Percentiles rank a stretch among this genome's conserved stretches.
phyloP scores from a whole-genome alignment of 1,140 invertebrate genomes.

The Daktulosphaira vitifoliae region DNA sequence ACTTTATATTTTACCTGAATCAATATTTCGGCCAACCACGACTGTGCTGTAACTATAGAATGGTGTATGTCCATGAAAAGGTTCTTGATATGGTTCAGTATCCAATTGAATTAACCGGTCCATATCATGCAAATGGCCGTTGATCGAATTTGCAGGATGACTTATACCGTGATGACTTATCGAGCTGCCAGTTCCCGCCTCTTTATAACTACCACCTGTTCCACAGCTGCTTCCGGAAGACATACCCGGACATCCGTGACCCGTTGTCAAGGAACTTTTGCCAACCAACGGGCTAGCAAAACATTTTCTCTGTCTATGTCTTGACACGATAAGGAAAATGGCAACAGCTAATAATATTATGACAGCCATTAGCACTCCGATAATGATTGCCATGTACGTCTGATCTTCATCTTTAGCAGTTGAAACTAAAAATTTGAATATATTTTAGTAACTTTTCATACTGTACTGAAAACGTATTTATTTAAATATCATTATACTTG shows the following conservation, averaged over 20 bases:
- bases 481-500: too few relatives aligned
- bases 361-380: conserved; percentile 67
- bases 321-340: conserved; percentile 66
- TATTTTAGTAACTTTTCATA: too few relatives aligned
- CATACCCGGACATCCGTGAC: conserved; percentile 41
- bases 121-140: conserved; percentile 44
- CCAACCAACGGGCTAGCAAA: conserved; percentile 62
- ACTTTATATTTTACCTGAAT: too few relatives aligned
- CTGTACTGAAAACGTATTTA: too few relatives aligned
- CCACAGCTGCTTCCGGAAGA: conserved; percentile 47
- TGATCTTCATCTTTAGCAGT: conserved; percentile 62
- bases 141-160: conserved; percentile 41
- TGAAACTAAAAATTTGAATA: conserved; percentile 47
- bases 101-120: conserved; percentile 54
- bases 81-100: conserved; percentile 61
- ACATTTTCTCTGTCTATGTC: conserved; percentile 67
- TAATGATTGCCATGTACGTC: conserved; percentile 69
- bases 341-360: conserved; percentile 63
- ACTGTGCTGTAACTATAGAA: conserved; percentile 71
- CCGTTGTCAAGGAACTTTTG: conserved; percentile 43
- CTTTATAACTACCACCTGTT: conserved; percentile 44
- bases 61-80: conserved; percentile 64
- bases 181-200: conserved; percentile 40
- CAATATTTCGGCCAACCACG: conserved; percentile 57
- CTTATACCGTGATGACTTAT: conserved; percentile 36